phyloP scores from a whole-genome alignment of 1,140 invertebrate species.

The Zaprionus africanus region DNA sequence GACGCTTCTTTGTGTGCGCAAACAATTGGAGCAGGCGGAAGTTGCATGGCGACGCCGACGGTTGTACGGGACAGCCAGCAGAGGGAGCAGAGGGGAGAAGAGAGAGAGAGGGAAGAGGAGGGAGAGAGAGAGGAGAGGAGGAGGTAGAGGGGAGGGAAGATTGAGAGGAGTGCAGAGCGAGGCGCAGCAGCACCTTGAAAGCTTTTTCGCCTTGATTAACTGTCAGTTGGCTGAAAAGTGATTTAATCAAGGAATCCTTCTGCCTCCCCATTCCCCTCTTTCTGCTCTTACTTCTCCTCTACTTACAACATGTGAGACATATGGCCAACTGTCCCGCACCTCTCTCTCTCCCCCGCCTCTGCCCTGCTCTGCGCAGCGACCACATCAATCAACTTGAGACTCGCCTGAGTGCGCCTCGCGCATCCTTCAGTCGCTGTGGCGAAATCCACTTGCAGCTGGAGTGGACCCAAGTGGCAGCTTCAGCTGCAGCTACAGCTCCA shows the following conservation, averaged over 20 bases:
- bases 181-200: slow-evolving; percentile 68
- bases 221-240: slow-evolving; percentile 80
- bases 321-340: slow-evolving; percentile 26
- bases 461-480: slow-evolving; percentile 7
- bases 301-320: slow-evolving; percentile 44
- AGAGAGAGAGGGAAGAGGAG: neutral
- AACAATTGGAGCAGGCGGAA: slow-evolving; percentile 83
- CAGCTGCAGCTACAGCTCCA: neutral
- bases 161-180: neutral
- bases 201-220: slow-evolving; percentile 73
- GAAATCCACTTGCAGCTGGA: slow-evolving; percentile 73
- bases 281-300: neutral
- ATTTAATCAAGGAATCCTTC: slow-evolving; percentile 72
- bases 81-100: neutral
- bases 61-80: slow-evolving; percentile 55
- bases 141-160: neutral
- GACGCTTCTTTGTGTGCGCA: slow-evolving; percentile 78
- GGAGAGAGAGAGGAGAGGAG: neutral
- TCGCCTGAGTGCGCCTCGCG: slow-evolving; percentile 40
- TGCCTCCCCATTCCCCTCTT: neutral
- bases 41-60: slow-evolving; percentile 64
- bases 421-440: slow-evolving; percentile 54
- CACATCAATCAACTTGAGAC: slow-evolving; percentile 83
- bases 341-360: neutral
- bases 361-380: slow-evolving; percentile 15